Evolutionary conservation across 1,140 invertebrate species (phyloP).

Genomic region (Calephelis virginiensis): DNA sequence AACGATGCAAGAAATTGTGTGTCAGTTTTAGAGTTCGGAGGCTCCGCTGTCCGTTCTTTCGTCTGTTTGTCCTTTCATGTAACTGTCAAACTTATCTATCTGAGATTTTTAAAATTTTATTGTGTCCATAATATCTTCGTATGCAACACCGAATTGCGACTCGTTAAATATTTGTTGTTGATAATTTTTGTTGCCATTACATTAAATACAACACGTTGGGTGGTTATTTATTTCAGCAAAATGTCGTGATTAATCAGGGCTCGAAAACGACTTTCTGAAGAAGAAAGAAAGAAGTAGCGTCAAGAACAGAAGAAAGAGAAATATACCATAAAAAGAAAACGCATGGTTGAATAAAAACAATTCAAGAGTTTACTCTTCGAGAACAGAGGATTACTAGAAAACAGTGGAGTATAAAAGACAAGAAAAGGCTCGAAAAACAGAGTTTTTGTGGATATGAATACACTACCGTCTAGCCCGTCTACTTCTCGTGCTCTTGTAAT

Average conservation of each 20-base stretch:
- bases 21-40: not conserved
- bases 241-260: not conserved
- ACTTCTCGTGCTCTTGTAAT: too few species aligned
- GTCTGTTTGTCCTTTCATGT: constrained; percentile 2
- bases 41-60: not conserved
- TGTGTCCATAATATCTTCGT: not conserved
- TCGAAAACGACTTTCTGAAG: constrained; percentile 1
- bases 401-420: too few species aligned
- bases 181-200: constrained; percentile 1
- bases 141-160: not conserved
- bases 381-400: too few species aligned
- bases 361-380: too few species aligned
- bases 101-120: not conserved
- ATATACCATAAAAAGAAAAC: constrained; percentile 1
- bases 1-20: constrained; percentile 3
- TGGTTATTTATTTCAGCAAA: constrained; percentile 4
- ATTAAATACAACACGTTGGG: not conserved
- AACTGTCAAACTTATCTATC: not conserved
- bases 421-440: too few species aligned
- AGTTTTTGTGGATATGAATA: too few species aligned
- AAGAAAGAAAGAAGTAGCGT: constrained; percentile 1
- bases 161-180: constrained; percentile 4
- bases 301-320: constrained; percentile 4
- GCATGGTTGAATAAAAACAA: too few species aligned
- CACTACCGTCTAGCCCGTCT: too few species aligned